Percentiles rank a stretch among this genome's conserved stretches.
phyloP scores from a whole-genome alignment of 2,113 vertebrate species.

The Platycercus adscitus region DNA sequence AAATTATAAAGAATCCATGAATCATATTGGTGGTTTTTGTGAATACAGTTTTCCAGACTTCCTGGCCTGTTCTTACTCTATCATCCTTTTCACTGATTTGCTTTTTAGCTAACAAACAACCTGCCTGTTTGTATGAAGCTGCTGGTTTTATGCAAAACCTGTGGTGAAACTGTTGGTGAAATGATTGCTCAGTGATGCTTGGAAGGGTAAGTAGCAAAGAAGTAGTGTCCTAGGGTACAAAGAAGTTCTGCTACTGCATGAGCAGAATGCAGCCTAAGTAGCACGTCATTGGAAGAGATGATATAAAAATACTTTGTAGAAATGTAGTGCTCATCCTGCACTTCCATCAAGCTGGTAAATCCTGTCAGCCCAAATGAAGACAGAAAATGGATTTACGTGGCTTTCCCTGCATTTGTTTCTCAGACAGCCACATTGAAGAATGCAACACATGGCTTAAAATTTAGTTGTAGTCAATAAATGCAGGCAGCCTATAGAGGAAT shows the following conservation, averaged over 20 bases:
- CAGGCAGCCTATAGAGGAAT: background rate
- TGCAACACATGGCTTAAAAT: background rate
- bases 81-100: background rate
- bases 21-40: background rate
- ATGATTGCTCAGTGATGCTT: background rate
- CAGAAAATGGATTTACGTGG: background rate
- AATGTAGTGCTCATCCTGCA: background rate
- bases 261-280: background rate
- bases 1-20: background rate
- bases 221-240: background rate
- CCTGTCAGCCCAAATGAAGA: background rate
- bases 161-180: constrained; percentile 6
- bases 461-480: background rate
- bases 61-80: background rate
- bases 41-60: background rate
- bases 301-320: background rate
- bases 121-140: background rate
- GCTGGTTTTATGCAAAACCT: constrained; percentile 28
- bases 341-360: background rate
- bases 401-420: background rate
- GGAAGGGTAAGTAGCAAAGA: background rate
- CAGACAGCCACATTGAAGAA: background rate
- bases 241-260: background rate
- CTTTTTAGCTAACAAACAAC: background rate
- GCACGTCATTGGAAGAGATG: background rate